A percentile compares a stretch with the other conserved stretches of the same genome.
These are phyloP conservation scores for Etheostoma cragini DNA, from an alignment of 2,113 vertebrate genomes.

Conservation along the genomic window DNA sequence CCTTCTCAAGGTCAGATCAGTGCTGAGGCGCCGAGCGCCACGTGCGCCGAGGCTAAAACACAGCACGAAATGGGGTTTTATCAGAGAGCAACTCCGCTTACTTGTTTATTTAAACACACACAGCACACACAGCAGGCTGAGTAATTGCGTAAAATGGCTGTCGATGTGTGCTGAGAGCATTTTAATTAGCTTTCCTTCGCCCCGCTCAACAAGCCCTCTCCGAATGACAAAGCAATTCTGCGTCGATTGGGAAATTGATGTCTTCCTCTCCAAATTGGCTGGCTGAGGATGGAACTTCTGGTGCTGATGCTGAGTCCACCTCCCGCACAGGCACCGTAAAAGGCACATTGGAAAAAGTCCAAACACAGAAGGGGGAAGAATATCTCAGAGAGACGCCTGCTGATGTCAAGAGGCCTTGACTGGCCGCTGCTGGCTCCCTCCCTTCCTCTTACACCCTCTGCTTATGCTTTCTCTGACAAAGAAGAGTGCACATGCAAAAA, in stretches of 20 bases:
- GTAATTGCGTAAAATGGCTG: constrained; percentile 62
- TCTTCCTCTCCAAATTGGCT: constrained; percentile 64
- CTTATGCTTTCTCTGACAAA: constrained; percentile 61
- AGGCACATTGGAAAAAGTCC: constrained; percentile 60
- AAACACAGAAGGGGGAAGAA: constrained; percentile 44
- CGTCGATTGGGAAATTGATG: constrained; percentile 74
- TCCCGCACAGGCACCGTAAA: constrained; percentile 39
- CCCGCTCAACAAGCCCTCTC: constrained; percentile 59
- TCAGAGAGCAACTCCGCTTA: constrained; percentile 34
- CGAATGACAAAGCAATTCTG: constrained; percentile 73
- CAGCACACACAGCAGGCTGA: constrained; percentile 42
- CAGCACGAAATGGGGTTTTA: constrained; percentile 60
- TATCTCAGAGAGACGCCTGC: constrained; percentile 54
- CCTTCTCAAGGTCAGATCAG: constrained; percentile 76
- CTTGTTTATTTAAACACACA: constrained; percentile 63
- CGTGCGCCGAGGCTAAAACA: constrained; percentile 11
- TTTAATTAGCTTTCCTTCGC: constrained; percentile 75
- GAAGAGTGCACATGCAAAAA: constrained; percentile 6
- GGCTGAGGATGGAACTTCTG: constrained; percentile 40
- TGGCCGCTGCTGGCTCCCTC: constrained; percentile 54
- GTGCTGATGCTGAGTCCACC: constrained; percentile 46
- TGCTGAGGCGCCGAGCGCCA: neutral
- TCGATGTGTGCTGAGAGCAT: constrained; percentile 68
- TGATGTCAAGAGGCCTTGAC: constrained; percentile 65
- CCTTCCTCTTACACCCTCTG: constrained; percentile 29